Evolutionary conservation across 1,140 invertebrate species (phyloP).

Genomic region (Pogonus chalceus): DNA sequence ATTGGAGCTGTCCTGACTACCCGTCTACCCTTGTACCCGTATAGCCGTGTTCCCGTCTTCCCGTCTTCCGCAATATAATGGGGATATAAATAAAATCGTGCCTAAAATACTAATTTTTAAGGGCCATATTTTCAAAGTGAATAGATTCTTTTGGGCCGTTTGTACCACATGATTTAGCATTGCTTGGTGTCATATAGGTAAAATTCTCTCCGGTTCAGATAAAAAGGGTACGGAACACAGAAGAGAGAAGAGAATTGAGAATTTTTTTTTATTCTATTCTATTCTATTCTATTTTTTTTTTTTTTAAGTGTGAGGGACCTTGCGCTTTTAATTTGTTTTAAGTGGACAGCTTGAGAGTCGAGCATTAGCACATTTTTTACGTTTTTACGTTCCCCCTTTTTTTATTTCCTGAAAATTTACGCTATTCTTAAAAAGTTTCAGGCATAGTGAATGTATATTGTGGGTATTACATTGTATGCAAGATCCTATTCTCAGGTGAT

Average conservation of each 20-base stretch:
- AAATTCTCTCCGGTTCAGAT: background rate
- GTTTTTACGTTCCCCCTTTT: background rate
- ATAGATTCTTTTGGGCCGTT: slow-evolving; percentile 2
- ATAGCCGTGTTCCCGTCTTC: background rate
- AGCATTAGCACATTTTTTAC: background rate
- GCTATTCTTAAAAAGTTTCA: background rate
- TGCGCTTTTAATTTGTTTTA: background rate
- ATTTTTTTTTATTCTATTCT: no score
- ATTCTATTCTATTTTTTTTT: no score
- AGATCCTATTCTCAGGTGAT: no score
- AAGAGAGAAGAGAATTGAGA: no score
- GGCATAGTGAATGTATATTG: background rate
- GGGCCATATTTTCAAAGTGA: background rate
- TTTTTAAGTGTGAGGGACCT: no score
- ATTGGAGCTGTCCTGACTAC: no score
- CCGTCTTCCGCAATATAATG: slow-evolving; percentile 3
- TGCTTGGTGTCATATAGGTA: background rate
- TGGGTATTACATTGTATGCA: background rate
- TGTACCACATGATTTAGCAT: background rate
- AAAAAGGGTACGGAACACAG: no score
- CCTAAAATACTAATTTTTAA: background rate
- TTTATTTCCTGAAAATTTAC: background rate
- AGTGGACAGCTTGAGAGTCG: background rate
- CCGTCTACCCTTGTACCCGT: no score
- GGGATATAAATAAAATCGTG: slow-evolving; percentile 6